Evolutionary conservation across 1,140 invertebrate species (phyloP).

Genomic region (Berghia stephanieae): DNA sequence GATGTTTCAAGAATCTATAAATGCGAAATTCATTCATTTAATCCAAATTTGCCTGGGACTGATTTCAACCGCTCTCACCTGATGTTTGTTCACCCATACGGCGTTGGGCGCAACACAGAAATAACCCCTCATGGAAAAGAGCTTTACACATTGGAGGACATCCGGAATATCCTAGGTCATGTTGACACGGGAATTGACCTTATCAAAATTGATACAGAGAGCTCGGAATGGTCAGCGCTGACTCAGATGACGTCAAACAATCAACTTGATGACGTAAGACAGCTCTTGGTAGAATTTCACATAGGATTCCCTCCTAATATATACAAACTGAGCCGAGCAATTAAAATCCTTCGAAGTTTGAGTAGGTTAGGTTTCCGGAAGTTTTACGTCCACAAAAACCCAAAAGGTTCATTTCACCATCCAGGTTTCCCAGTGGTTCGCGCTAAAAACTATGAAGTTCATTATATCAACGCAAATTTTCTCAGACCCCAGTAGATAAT

Average conservation of each 20-base stretch:
- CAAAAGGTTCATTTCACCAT: constrained; percentile 10
- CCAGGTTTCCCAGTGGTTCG: neutral
- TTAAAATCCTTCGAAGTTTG: neutral
- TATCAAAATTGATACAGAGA: constrained; percentile 24
- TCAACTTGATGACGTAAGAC: neutral
- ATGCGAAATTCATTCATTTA: constrained; percentile 2
- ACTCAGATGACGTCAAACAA: neutral
- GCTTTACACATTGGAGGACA: neutral
- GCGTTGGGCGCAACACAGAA: neutral
- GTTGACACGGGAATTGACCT: neutral
- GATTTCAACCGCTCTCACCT: neutral
- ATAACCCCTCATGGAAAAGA: constrained; percentile 3
- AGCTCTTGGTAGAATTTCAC: constrained; percentile 19
- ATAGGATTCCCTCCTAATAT: neutral
- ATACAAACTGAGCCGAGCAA: neutral
- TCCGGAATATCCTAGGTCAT: constrained; percentile 1
- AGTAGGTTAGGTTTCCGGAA: neutral
- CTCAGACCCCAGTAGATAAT: too few species aligned
- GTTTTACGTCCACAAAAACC: constrained; percentile 24
- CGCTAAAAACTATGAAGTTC: constrained; percentile 10
- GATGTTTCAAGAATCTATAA: neutral
- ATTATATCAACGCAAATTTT: constrained; percentile 15
- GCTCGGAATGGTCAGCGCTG: constrained; percentile 15
- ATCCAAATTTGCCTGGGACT: neutral
- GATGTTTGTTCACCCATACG: neutral